Percentiles rank a stretch among this genome's conserved stretches.
phyloP scores from a whole-genome alignment of 2,888 invertebrate genomes.

The Taenaris catops region DNA sequence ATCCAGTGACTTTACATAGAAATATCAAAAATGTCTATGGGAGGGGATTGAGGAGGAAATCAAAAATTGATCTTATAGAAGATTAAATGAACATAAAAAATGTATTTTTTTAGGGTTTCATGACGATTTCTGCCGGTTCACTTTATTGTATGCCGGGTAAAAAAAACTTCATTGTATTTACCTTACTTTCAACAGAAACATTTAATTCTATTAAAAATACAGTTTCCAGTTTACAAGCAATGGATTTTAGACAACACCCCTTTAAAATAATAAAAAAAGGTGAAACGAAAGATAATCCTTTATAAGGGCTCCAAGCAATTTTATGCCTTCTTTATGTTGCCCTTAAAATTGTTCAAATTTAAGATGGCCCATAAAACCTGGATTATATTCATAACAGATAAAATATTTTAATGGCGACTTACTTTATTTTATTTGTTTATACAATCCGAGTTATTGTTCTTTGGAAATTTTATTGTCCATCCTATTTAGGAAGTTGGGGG shows the following conservation, averaged over 20 bases:
- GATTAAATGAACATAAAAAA: too few species aligned
- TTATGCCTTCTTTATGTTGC: slow-evolving; percentile 54
- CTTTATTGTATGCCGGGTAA: too few species aligned
- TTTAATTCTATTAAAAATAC: slow-evolving; percentile 21
- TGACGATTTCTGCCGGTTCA: too few species aligned
- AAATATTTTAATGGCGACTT: slow-evolving; percentile 67
- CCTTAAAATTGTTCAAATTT: slow-evolving; percentile 57
- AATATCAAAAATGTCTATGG: too few species aligned
- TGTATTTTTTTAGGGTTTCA: too few species aligned
- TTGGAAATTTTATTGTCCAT: slow-evolving; percentile 51
- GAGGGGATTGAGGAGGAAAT: too few species aligned
- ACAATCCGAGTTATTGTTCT: slow-evolving; percentile 65
- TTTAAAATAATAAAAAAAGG: slow-evolving; percentile 50
- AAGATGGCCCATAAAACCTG: slow-evolving; percentile 57
- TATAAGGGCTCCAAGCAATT: slow-evolving; percentile 47
- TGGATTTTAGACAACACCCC: slow-evolving; percentile 37
- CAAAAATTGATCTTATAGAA: too few species aligned
- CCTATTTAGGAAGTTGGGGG: slow-evolving; percentile 21
- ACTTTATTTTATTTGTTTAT: slow-evolving; percentile 66
- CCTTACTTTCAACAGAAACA: too few species aligned
- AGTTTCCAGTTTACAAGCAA: slow-evolving; percentile 12
- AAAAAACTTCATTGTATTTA: too few species aligned
- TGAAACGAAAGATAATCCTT: slow-evolving; percentile 52
- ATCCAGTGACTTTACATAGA: too few species aligned
- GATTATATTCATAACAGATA: slow-evolving; percentile 76